A percentile compares a stretch with the other conserved stretches of the same genome.
Evolutionary conservation across 2,113 vertebrate genomes (phyloP).

Genomic region (Eudyptes chrysolophus): DNA sequence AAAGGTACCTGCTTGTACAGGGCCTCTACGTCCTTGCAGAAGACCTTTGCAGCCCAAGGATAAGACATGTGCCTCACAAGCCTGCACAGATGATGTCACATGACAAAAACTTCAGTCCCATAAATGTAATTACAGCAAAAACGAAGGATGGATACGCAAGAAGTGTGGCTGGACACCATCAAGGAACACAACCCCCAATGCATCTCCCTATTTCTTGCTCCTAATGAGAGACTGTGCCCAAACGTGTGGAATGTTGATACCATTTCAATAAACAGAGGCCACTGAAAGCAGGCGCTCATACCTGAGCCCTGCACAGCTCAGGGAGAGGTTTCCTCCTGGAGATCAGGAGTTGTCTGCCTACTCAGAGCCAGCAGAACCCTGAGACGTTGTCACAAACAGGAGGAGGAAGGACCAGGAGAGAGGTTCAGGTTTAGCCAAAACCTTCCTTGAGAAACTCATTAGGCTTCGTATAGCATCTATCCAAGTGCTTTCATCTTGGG

Average conservation of each 20-base stretch:
- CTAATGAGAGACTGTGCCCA: background rate
- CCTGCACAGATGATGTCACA: background rate
- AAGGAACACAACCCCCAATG: background rate
- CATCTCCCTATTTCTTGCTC: background rate
- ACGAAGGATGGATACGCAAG: background rate
- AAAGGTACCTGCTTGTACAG: background rate
- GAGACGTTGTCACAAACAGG: background rate
- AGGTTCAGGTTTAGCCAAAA: background rate
- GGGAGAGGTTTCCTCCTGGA: background rate
- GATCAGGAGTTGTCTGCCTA: background rate
- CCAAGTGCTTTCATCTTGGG: background rate
- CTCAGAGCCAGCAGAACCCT: background rate
- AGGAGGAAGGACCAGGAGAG: background rate
- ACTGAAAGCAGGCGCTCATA: fast-evolving
- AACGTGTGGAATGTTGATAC: fast-evolving
- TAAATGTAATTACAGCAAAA: background rate
- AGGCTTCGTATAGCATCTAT: background rate
- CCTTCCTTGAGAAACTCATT: background rate
- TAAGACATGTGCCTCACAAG: background rate
- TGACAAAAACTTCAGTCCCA: background rate
- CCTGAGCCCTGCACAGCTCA: background rate
- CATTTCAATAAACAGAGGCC: background rate
- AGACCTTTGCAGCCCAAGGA: background rate
- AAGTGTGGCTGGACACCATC: fast-evolving
- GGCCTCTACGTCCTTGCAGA: background rate